These are phyloP conservation scores for Labeo calbasu DNA, from an alignment of 2,797 vertebrate species.

Conservation along the genomic window DNA sequence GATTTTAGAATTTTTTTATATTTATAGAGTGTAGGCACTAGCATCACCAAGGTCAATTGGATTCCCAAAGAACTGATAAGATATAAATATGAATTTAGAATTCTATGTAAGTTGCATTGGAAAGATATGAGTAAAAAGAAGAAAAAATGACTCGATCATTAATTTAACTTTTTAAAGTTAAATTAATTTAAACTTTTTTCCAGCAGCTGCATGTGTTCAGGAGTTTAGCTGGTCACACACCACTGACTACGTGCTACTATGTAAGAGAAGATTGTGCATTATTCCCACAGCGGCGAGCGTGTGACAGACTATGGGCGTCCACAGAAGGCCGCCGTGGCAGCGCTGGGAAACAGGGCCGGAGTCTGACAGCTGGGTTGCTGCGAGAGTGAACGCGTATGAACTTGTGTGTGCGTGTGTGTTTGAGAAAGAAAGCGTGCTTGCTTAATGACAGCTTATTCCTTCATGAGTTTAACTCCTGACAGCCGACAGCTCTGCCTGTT, in stretches of 20 bases:
- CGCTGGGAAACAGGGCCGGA: slow-evolving; percentile 51
- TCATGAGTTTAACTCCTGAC: slow-evolving; percentile 96
- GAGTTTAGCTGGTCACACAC: not conserved
- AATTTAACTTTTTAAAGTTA: not conserved
- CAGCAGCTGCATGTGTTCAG: too few species aligned
- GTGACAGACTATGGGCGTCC: slow-evolving; percentile 84
- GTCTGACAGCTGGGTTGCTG: slow-evolving; percentile 56
- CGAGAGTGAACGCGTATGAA: slow-evolving; percentile 57
- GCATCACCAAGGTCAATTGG: too few species aligned
- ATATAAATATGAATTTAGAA: too few species aligned
- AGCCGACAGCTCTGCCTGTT: slow-evolving; percentile 94
- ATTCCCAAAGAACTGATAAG: too few species aligned
- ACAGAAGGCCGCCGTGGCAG: slow-evolving; percentile 73
- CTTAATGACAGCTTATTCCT: slow-evolving; percentile 97
- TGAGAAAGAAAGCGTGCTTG: slow-evolving; percentile 41
- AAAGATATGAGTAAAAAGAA: too few species aligned
- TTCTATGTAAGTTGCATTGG: too few species aligned
- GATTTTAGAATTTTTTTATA: too few species aligned
- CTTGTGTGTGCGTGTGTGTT: slow-evolving; percentile 58
- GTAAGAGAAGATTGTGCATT: slow-evolving; percentile 37
- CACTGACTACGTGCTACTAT: slow-evolving; percentile 11
- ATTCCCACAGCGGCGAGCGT: slow-evolving; percentile 78
- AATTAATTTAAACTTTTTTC: too few species aligned
- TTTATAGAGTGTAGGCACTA: too few species aligned
- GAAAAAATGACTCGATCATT: not conserved